These are phyloP conservation scores for Drosophila bifasciata DNA, from an alignment of 1,140 invertebrate genomes.

Conservation along the genomic window DNA sequence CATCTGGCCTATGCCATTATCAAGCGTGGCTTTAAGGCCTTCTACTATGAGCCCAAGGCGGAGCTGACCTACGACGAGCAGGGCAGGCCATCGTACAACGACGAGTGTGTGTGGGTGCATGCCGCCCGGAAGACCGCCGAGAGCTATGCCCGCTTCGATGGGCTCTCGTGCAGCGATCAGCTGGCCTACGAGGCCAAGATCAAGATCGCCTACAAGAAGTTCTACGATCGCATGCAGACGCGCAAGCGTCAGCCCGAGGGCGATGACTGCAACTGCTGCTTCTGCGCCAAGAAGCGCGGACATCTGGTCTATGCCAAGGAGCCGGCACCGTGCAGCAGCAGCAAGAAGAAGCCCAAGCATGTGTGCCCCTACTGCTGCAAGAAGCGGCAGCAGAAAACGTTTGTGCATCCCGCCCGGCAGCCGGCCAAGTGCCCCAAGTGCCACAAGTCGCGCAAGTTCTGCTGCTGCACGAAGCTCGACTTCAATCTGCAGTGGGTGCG, in stretches of 20 bases:
- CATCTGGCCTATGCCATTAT: constrained; percentile 76
- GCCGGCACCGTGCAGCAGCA: constrained; percentile 57
- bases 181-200: constrained; percentile 75
- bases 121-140: constrained; percentile 74
- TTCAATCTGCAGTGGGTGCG: constrained; percentile 75
- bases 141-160: constrained; percentile 74
- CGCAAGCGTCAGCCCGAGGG: constrained; percentile 69
- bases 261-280: constrained; percentile 81
- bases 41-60: constrained; percentile 74
- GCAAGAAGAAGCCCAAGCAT: constrained; percentile 62
- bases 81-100: constrained; percentile 68
- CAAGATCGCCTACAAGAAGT: constrained; percentile 77
- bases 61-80: constrained; percentile 64
- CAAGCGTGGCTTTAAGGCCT: constrained; percentile 79
- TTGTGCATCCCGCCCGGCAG: constrained; percentile 58
- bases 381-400: constrained; percentile 67
- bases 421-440: constrained; percentile 73
- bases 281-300: constrained; percentile 79
- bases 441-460: constrained; percentile 76
- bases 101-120: constrained; percentile 81
- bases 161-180: constrained; percentile 70
- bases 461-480: constrained; percentile 73
- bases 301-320: constrained; percentile 78
- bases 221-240: constrained; percentile 77
- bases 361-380: constrained; percentile 78